Base-by-base conservation (phyloP, 2,888 invertebrate genomes). In the Schizaphis graminum region DNA sequence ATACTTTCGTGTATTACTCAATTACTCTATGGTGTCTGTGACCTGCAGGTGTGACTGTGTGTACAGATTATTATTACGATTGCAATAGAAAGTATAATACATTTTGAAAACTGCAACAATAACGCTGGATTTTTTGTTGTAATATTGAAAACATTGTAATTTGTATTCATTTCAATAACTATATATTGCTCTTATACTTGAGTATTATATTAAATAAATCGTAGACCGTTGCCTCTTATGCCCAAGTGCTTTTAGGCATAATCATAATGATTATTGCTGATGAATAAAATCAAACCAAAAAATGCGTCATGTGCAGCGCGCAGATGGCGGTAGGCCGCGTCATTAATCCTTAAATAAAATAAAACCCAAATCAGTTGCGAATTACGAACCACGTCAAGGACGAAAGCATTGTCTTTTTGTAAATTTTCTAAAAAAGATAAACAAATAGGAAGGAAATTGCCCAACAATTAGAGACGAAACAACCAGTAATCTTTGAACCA, bases 401-500 rank as follows among this genome's bases (percentile, higher is more conserved):
- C 93, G 84, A 89, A 28, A 67, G 35, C 92, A 49, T 87, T 67
- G 92, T 92, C 26, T 88, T 67, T 57, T 85, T 56, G n/a, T 77
- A 56, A 84, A 44, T 93, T 57, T 24, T 1, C 88, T 49, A n/a
- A 44, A 53, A 53, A 53, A 92, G 44, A 77, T 77, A 56, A 84
- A 56, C 11, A 21, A 85, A 90, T 61, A 57, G 91, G 53, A 61
- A 57, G 90, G 61, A 94, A 94, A 91, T 94, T 94, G 94, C 94
- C 41, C 61, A 94, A 94, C 61, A 86, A 90, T 94, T 91, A 86
- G n/a, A 86, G 90, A 86, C 91, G 86, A 90, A 77, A 94, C 94
- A 94, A 47, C 53, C n/a, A 47, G 94, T 86, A 90, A 91, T 94
- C 94, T 86, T 47, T 49, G 91, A 91, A 94, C 91, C 94, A 91